Evolutionary conservation across 2,888 invertebrate genomes (phyloP).

Genomic region (Gymnoscelis rufifasciata): DNA sequence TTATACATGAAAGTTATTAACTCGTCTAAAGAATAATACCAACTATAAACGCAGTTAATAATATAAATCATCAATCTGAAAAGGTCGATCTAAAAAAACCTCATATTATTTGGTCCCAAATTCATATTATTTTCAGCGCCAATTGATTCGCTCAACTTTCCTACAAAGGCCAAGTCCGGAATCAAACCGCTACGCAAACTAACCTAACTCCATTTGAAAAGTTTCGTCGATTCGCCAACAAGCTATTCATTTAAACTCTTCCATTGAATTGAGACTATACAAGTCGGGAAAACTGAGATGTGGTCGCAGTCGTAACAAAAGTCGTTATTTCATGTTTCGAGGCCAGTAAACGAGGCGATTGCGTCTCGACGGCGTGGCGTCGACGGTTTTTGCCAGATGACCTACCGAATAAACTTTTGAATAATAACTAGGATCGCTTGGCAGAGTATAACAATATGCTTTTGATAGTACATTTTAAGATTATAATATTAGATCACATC

Average conservation of each 20-base stretch:
- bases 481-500: too few relatives aligned
- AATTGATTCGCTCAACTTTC: not conserved
- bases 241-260: constrained; percentile 58
- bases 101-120: too few relatives aligned
- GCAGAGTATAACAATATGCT: too few relatives aligned
- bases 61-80: too few relatives aligned
- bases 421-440: not conserved
- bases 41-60: too few relatives aligned
- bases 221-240: constrained; percentile 40
- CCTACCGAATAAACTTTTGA: constrained; percentile 36
- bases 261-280: constrained; percentile 45
- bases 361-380: constrained; percentile 53
- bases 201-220: constrained; percentile 12
- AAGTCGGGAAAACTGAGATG: constrained; percentile 47
- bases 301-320: constrained; percentile 64
- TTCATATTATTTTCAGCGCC: too few relatives aligned
- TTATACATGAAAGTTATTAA: too few relatives aligned
- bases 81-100: too few relatives aligned
- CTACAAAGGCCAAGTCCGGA: not conserved
- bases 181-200: constrained; percentile 10
- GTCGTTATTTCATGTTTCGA: constrained; percentile 71
- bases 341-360: constrained; percentile 62
- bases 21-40: too few relatives aligned
- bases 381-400: constrained; percentile 44
- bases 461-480: too few relatives aligned